phyloP scores from a whole-genome alignment of 2,888 invertebrate species.

The Cheilosia soror region DNA sequence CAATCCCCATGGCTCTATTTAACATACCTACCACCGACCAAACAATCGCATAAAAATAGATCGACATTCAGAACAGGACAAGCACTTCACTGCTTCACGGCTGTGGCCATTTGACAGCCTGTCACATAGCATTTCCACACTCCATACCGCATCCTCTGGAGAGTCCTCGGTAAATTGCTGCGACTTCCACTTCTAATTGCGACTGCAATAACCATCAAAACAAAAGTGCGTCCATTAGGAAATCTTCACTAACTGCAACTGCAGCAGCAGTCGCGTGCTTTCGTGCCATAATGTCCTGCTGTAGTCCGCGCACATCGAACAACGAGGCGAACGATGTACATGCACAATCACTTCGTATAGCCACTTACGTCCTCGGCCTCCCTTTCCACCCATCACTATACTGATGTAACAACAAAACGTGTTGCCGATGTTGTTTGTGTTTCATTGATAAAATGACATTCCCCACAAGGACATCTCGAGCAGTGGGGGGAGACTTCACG shows the following conservation, averaged over 20 bases:
- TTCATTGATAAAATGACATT: slow-evolving; percentile 40
- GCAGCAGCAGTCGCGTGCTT: slow-evolving; percentile 49
- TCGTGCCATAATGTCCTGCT: slow-evolving; percentile 33
- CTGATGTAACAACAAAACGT: neutral
- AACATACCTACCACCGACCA: slow-evolving; percentile 1
- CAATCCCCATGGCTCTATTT: slow-evolving; percentile 10
- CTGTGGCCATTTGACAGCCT: slow-evolving; percentile 56
- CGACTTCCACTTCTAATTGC: slow-evolving; percentile 69
- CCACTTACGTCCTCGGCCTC: neutral
- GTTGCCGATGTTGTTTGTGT: neutral
- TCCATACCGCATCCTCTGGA: slow-evolving; percentile 26
- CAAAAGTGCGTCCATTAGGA: slow-evolving; percentile 69
- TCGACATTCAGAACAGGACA: slow-evolving; percentile 36
- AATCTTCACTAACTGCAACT: slow-evolving; percentile 10
- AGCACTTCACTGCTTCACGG: slow-evolving; percentile 23
- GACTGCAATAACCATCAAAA: slow-evolving; percentile 68
- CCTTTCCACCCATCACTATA: neutral
- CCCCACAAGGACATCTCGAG: neutral
- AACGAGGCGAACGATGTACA: slow-evolving; percentile 20
- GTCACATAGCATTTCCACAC: slow-evolving; percentile 58
- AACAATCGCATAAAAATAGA: slow-evolving; percentile 48
- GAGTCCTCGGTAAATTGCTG: slow-evolving; percentile 30
- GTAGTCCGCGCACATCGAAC: slow-evolving; percentile 7
- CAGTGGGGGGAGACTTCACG: neutral
- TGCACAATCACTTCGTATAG: slow-evolving; percentile 27